Base-by-base conservation (phyloP, 2,113 vertebrate genomes). In the Gadus macrocephalus region DNA sequence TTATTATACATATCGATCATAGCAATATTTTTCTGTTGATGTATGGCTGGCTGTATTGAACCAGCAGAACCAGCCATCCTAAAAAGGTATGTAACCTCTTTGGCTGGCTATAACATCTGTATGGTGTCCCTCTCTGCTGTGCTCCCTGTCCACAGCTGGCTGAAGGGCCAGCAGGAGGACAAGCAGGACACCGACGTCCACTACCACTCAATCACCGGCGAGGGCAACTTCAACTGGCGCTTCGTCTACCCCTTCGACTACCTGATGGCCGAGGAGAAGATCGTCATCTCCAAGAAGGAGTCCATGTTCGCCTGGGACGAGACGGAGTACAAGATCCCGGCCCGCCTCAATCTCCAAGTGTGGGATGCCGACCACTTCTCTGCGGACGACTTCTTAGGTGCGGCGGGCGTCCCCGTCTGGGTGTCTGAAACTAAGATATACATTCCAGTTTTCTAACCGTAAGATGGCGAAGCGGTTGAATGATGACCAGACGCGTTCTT, bases 231-330 rank as follows among this genome's bases (percentile, higher is more conserved):
- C 90, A 99, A 98, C 93, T 99, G 97, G 97, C 94, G 97, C 75
- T 98, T 94, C 69, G 79, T 99, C 68, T 98, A 92, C 84, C 97
- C 97, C 25, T 98, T 99, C 0, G 96, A 98, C 87, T 99, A 99
- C 89, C 93, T 99, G 86, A 90, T 95, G 70, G 97, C 97, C 0
- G 97, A 99, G 81, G 97, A 99, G 82, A 98, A 90, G 91, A 98
- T 99, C 0, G 95, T 98, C 85, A 97, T 99, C 90, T 98, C 97
- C 67, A 98, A 96, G 87, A 99, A 98, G 78, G 97, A 98, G 86
- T 98, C 96, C 73, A 95, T 99, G 95, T 98, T 99, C 81, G 98
- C 97, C 53, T 99, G 97, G 97, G 97, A 99, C 0, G 97, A 99
- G 89, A 99, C 97, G 0, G 95, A 98, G 74, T 98, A 99, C 90